These are phyloP conservation scores for Phylloscopus whistleri DNA, from an alignment of 2,113 vertebrate species.

Conservation along the genomic window DNA sequence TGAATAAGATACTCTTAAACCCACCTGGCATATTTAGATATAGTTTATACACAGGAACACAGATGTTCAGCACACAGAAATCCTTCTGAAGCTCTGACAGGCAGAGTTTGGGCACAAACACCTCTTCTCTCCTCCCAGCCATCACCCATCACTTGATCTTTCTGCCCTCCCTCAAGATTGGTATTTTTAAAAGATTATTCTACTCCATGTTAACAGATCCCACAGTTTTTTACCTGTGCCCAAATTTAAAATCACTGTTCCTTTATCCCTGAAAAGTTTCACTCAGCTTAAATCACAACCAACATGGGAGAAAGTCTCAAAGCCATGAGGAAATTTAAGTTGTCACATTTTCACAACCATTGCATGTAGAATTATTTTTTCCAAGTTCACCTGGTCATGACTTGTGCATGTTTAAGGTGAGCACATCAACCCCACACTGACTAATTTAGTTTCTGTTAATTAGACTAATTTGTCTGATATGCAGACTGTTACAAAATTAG, in stretches of 20 bases:
- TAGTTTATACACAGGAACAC: background rate
- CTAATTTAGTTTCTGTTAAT: background rate
- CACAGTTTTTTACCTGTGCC: background rate
- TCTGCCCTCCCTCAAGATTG: background rate
- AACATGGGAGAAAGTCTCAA: background rate
- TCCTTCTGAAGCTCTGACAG: background rate
- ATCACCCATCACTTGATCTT: background rate
- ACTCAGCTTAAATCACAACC: background rate
- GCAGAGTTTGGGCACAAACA: background rate
- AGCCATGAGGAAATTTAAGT: background rate
- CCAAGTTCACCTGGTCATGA: background rate
- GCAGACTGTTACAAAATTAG: background rate
- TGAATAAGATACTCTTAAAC: background rate
- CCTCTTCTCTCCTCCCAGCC: background rate
- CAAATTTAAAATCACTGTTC: background rate
- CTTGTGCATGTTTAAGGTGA: background rate
- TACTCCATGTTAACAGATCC: background rate
- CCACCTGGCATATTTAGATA: background rate
- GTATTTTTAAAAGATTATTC: background rate
- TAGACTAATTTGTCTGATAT: background rate
- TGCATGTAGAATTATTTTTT: background rate
- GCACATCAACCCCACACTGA: background rate
- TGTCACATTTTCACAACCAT: background rate
- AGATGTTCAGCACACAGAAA: rapidly evolving
- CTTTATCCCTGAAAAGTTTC: background rate